Percentiles rank a stretch among this genome's conserved stretches.
Evolutionary conservation across 2,797 vertebrate species (phyloP).

Genomic region (Gambusia yucatana): DNA sequence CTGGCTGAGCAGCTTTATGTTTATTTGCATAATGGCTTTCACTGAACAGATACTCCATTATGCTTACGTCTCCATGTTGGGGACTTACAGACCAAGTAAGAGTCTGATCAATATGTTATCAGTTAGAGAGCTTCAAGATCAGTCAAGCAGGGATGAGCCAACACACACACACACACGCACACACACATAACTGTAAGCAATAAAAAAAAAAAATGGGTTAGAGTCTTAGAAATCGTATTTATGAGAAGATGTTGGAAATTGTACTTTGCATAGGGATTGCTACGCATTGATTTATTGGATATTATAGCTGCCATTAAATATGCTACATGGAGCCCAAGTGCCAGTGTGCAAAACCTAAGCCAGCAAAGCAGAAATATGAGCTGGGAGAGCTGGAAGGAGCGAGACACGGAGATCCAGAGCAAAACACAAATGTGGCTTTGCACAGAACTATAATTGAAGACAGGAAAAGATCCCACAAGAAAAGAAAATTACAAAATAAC

Average conservation of each 20-base stretch:
- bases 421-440: background rate
- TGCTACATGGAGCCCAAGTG: slow-evolving; percentile 43
- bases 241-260: background rate
- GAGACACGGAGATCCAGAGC: slow-evolving; percentile 2
- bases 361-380: slow-evolving; percentile 70
- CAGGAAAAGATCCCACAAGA: background rate
- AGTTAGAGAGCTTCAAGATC: slow-evolving; percentile 41
- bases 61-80: slow-evolving; percentile 21
- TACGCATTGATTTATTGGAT: slow-evolving; percentile 15
- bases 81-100: slow-evolving; percentile 24
- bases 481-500: slow-evolving; percentile 4
- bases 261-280: background rate
- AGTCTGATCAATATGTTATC: slow-evolving; percentile 64
- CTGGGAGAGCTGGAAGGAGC: slow-evolving; percentile 11
- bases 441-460: background rate
- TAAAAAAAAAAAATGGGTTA: slow-evolving; percentile 9
- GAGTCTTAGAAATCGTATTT: slow-evolving; percentile 8
- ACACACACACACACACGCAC: too few relatives aligned
- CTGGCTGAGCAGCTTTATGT: slow-evolving; percentile 26
- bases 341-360: slow-evolving; percentile 46
- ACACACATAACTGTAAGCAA: background rate
- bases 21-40: slow-evolving; percentile 25
- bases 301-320: slow-evolving; percentile 57
- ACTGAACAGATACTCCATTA: slow-evolving; percentile 17
- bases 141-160: slow-evolving; percentile 15